Evolutionary conservation across 2,888 invertebrate genomes (phyloP).

Genomic region (Dasysyrphus tricinctus): DNA sequence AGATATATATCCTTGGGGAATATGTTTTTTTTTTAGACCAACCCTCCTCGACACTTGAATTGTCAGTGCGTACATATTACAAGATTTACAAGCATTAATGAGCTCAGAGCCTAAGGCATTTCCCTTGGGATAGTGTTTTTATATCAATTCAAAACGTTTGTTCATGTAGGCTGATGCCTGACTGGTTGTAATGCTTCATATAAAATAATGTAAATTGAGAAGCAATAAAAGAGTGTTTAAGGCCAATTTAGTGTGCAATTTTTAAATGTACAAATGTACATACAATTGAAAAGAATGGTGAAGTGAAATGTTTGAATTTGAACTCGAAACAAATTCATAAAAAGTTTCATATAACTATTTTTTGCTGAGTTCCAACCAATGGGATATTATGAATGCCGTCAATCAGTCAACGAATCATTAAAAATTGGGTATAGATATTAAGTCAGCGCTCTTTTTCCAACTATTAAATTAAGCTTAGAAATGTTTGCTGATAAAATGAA

Average conservation of each 20-base stretch:
- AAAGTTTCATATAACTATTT: too few relatives aligned
- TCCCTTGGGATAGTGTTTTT: conserved; percentile 44
- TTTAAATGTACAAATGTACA: neutral
- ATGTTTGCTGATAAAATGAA: too few relatives aligned
- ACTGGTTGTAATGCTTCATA: conserved; percentile 11
- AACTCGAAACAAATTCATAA: neutral
- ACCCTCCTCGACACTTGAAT: conserved; percentile 54
- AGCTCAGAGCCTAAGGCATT: conserved; percentile 44
- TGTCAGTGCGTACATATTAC: conserved; percentile 41
- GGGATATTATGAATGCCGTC: too few relatives aligned
- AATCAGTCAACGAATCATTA: too few relatives aligned
- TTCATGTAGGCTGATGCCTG: neutral
- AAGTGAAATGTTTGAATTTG: neutral
- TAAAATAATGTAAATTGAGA: conserved; percentile 31
- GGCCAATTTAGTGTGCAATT: conserved; percentile 4
- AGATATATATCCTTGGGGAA: conserved; percentile 55
- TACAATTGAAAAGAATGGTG: neutral
- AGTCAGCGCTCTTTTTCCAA: too few relatives aligned
- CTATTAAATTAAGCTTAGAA: too few relatives aligned
- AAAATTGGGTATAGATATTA: too few relatives aligned
- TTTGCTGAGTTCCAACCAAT: too few relatives aligned
- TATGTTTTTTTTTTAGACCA: conserved; percentile 17
- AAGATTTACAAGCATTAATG: conserved; percentile 60
- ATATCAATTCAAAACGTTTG: conserved; percentile 49
- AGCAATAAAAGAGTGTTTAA: conserved; percentile 33